phyloP scores from a whole-genome alignment of 2,888 invertebrate genomes.

The Brachypalpus laphriformis region DNA sequence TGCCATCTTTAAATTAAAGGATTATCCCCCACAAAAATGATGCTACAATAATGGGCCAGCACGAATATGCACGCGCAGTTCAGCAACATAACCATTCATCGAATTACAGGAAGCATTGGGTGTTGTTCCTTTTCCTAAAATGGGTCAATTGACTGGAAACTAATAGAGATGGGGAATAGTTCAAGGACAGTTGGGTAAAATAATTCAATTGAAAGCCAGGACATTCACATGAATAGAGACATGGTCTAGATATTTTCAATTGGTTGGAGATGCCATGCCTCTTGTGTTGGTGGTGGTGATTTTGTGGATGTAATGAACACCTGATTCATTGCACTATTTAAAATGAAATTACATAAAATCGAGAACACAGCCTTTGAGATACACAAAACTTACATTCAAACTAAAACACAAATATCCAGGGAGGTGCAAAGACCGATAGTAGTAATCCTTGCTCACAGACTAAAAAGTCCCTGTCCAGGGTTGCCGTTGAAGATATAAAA shows the following conservation, averaged over 20 bases:
- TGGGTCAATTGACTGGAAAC: conserved; percentile 14
- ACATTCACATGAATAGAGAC: neutral
- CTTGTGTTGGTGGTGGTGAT: neutral
- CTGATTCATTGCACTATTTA: neutral
- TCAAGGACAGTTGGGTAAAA: conserved; percentile 4
- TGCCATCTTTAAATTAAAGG: conserved; percentile 15
- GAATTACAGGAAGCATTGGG: neutral
- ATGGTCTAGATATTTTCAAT: neutral
- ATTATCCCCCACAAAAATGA: conserved; percentile 15
- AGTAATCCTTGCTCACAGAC: neutral
- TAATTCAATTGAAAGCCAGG: neutral
- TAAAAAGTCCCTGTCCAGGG: neutral
- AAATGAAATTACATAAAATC: neutral
- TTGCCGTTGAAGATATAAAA: too few species aligned
- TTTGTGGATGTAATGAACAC: neutral
- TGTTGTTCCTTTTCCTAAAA: conserved; percentile 3
- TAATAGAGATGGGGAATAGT: neutral
- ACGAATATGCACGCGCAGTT: neutral
- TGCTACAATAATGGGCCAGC: conserved; percentile 4
- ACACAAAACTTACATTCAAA: neutral
- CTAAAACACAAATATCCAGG: neutral
- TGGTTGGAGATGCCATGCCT: neutral
- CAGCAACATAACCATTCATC: neutral
- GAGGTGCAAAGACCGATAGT: neutral
- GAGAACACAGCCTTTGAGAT: neutral